Conservation (phyloP, 2,888 invertebrate species). For the Eristalis tenax region DNA sequence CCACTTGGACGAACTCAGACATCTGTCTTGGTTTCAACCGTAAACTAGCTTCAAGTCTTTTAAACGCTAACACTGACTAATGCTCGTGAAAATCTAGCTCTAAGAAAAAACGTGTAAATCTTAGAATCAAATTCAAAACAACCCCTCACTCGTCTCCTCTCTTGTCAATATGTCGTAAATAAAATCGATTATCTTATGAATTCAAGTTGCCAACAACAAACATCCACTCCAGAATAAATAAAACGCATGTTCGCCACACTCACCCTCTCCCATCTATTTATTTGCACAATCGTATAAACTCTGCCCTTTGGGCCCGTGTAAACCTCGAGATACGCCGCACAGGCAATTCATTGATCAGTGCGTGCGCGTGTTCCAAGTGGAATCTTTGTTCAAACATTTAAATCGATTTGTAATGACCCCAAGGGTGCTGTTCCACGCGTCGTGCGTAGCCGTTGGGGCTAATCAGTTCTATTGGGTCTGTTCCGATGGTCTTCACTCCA, state of each 20-base stretch:
- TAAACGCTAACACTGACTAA: too few species aligned
- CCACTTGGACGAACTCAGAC: too few species aligned
- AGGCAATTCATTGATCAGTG: slow-evolving; percentile 11
- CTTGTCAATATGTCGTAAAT: neutral
- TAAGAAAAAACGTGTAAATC: too few species aligned
- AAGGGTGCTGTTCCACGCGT: neutral
- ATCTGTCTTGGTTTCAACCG: too few species aligned
- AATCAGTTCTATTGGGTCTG: neutral
- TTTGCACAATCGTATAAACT: neutral
- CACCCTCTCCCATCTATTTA: neutral
- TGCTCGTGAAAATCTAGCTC: too few species aligned
- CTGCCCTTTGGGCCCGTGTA: neutral
- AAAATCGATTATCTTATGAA: neutral
- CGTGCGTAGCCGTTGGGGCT: neutral
- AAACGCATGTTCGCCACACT: neutral
- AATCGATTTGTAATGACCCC: slow-evolving; percentile 39
- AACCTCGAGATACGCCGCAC: neutral
- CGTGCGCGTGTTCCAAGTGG: neutral
- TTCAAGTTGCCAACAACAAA: neutral
- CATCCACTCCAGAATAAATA: neutral
- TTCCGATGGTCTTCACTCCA: neutral
- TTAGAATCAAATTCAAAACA: too few species aligned
- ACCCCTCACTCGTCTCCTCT: neutral
- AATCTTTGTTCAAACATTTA: slow-evolving; percentile 28
- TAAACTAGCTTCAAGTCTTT: too few species aligned